Conservation (phyloP, 2,113 vertebrate species). For the Caracal caracal region DNA sequence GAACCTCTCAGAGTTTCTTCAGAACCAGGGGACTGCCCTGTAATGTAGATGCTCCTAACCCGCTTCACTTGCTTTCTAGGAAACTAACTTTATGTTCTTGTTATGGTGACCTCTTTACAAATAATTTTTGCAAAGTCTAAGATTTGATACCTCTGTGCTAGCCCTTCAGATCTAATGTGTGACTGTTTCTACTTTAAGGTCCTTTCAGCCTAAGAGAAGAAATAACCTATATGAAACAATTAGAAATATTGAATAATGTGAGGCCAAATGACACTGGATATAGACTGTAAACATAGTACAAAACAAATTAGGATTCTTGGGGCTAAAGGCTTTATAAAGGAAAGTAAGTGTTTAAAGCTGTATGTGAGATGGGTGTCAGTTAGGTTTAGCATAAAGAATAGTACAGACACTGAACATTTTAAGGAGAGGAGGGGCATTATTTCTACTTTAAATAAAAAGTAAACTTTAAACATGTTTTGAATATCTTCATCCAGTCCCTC, state of each 20-base stretch:
- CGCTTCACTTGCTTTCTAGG: background rate
- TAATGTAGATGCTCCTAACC: background rate
- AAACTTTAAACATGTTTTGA: background rate
- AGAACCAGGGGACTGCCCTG: background rate
- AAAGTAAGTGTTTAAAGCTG: background rate
- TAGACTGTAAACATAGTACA: background rate
- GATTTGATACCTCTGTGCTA: background rate
- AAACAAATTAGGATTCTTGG: background rate
- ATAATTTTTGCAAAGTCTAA: background rate
- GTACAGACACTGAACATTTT: background rate
- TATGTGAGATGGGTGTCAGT: background rate
- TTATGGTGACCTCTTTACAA: background rate
- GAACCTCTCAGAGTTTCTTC: background rate
- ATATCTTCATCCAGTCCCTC: background rate
- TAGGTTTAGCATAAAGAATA: background rate
- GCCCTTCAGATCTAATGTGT: background rate
- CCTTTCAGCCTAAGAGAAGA: background rate
- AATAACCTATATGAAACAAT: background rate
- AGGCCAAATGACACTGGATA: background rate
- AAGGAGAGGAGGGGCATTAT: background rate
- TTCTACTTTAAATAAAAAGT: constrained; percentile 35
- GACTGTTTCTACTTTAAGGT: background rate
- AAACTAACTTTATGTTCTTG: background rate
- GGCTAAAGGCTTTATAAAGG: background rate
- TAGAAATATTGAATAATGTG: background rate